Evolutionary conservation across 2,797 vertebrate genomes (phyloP), one percentile per base, ranked within the genome.

Genomic region (Ambastaia sidthimunki): DNA sequence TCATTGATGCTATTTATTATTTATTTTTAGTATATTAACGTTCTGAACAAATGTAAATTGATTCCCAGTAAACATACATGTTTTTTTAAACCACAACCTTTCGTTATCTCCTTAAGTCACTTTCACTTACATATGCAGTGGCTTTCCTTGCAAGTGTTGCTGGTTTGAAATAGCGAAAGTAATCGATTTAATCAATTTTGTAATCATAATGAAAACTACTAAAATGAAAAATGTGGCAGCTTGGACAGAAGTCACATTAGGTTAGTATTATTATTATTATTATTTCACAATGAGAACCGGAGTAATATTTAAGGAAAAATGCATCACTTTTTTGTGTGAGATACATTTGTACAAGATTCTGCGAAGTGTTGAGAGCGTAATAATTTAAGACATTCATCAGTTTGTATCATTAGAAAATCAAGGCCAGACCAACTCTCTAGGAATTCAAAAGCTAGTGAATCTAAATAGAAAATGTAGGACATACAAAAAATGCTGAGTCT

Each of bases 1-100:
- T 55, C 31, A 41, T 41, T 76, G 48, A 21, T 34, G 9, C 44
- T 41, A 71, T 81, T 71, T 16, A 75, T 74, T 76, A 71, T 13
- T 7, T 63, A 52, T 76, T 76, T 71, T 65, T 47, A 28, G 55
- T 4, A 54, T n/a, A 76, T 54, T 28, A 63, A 69, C 44, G 16
- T 12, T 50, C 15, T 44, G 44, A 48, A 34, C 57, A 71, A 50
- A 50, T 12, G 52, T 54, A 80, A 74, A 69, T 54, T 37, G 63
- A 47, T 55, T 66, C 12, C 2, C 18, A 21, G 48, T 3, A 11
- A 18, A 41, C 15, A 18, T 2, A 5, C 41, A 11, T 10, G 7
- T 41, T 66, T 44, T 15, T 13, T 10, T 2, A 1, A 31, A 28
- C 7, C 4, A 18, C 31, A 68, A 68, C 21, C 54, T 78, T 77